Percentiles rank a stretch among this genome's conserved stretches.
phyloP scores from a whole-genome alignment of 2,113 vertebrate genomes.

The Shinisaurus crocodilurus region DNA sequence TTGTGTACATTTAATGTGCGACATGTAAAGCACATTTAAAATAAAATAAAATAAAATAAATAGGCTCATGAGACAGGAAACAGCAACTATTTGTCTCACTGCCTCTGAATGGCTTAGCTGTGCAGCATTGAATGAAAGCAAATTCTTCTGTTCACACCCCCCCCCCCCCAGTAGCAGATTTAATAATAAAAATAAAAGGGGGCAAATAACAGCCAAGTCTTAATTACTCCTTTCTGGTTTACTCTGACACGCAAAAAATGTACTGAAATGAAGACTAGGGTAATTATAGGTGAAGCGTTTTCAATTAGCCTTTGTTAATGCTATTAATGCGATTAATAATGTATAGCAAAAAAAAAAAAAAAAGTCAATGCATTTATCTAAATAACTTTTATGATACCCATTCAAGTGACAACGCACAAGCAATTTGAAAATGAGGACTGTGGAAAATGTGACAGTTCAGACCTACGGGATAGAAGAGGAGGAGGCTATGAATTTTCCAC shows the following conservation, averaged over 20 bases:
- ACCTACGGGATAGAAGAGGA: background rate
- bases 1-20: background rate
- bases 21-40: slow-evolving; percentile 23
- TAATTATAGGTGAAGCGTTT: slow-evolving; percentile 76
- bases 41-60: background rate
- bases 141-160: slow-evolving; percentile 43
- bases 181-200: slow-evolving; percentile 62
- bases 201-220: slow-evolving; percentile 64
- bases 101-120: slow-evolving; percentile 53
- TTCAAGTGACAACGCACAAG: slow-evolving; percentile 54
- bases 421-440: slow-evolving; percentile 60
- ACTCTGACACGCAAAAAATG: slow-evolving; percentile 69
- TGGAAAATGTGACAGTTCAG: slow-evolving; percentile 34
- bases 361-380: slow-evolving; percentile 75
- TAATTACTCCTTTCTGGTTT: slow-evolving; percentile 72
- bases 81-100: slow-evolving; percentile 62
- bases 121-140: slow-evolving; percentile 51
- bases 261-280: slow-evolving; percentile 69
- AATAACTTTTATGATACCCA: slow-evolving; percentile 72
- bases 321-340: slow-evolving; percentile 80
- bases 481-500: background rate
- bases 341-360: slow-evolving; percentile 71
- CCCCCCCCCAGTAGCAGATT: slow-evolving; percentile 36
- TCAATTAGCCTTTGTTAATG: slow-evolving; percentile 78
- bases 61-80: slow-evolving; percentile 52